phyloP scores from a whole-genome alignment of 2,113 vertebrate genomes.

The Pseudorasbora parva region DNA sequence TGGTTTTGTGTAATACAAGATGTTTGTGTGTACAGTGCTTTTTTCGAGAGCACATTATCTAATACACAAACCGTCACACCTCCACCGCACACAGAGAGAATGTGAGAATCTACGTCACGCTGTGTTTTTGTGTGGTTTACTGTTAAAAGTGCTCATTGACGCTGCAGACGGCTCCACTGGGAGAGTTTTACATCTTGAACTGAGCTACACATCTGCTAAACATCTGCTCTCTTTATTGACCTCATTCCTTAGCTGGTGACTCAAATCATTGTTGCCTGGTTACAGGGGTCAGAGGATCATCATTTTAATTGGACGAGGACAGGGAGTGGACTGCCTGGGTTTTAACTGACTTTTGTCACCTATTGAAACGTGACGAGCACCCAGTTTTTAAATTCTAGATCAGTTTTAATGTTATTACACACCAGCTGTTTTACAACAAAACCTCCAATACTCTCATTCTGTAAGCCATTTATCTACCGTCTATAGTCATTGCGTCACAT shows the following conservation, averaged over 20 bases:
- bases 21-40: not conserved
- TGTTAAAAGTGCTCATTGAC: conserved; percentile 16
- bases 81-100: conserved; percentile 1
- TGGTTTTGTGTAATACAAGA: not conserved
- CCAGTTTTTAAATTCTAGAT: conserved; percentile 12
- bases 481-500: no score
- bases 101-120: conserved; percentile 15
- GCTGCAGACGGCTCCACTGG: conserved; percentile 16
- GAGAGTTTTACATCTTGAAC: conserved; percentile 38
- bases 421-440: not conserved
- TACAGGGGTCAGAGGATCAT: conserved; percentile 41
- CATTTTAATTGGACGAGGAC: conserved; percentile 20
- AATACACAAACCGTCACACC: not conserved
- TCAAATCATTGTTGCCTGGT: conserved; percentile 47
- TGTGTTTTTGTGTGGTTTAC: conserved; percentile 27
- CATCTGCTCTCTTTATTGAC: conserved; percentile 54
- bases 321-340: not conserved
- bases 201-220: conserved; percentile 54
- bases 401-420: conserved; percentile 29
- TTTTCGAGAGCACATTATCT: not conserved
- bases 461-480: no score
- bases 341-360: conserved; percentile 29
- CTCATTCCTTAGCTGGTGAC: conserved; percentile 50
- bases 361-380: conserved; percentile 7
- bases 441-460: not conserved